Evolutionary conservation across 2,113 vertebrate genomes (phyloP).

Genomic region (Proteles cristata): DNA sequence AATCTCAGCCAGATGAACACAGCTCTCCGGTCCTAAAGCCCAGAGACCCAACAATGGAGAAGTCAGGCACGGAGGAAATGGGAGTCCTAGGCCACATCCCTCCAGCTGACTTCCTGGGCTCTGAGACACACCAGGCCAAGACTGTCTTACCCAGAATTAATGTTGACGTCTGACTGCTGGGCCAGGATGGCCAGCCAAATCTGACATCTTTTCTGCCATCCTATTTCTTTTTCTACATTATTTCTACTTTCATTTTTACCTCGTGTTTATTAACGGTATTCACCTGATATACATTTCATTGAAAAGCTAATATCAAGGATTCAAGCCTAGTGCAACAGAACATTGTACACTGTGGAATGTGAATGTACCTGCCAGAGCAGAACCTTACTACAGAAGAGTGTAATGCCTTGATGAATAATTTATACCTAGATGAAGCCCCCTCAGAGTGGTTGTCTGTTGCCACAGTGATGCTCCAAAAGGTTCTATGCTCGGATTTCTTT

Average conservation of each 20-base stretch:
- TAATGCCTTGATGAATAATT: neutral
- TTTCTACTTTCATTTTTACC: slow-evolving; percentile 38
- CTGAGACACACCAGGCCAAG: neutral
- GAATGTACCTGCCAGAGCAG: neutral
- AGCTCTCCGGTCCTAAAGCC: neutral
- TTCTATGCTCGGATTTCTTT: neutral
- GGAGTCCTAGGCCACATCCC: neutral
- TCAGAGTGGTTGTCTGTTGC: neutral
- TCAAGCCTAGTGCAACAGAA: neutral
- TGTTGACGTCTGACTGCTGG: neutral
- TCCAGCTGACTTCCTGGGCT: neutral
- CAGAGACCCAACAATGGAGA: neutral
- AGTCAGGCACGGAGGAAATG: slow-evolving; percentile 14
- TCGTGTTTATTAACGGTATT: neutral
- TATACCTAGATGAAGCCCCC: neutral
- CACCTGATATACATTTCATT: neutral
- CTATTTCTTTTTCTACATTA: neutral
- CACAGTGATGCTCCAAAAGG: neutral
- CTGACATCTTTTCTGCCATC: neutral
- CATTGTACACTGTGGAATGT: neutral
- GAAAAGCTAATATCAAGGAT: slow-evolving; percentile 28
- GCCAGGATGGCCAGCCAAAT: neutral
- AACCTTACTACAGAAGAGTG: neutral
- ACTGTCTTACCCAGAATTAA: neutral
- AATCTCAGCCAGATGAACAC: neutral